phyloP scores from a whole-genome alignment of 2,888 invertebrate species.

The Mesorhabditis sp. region DNA sequence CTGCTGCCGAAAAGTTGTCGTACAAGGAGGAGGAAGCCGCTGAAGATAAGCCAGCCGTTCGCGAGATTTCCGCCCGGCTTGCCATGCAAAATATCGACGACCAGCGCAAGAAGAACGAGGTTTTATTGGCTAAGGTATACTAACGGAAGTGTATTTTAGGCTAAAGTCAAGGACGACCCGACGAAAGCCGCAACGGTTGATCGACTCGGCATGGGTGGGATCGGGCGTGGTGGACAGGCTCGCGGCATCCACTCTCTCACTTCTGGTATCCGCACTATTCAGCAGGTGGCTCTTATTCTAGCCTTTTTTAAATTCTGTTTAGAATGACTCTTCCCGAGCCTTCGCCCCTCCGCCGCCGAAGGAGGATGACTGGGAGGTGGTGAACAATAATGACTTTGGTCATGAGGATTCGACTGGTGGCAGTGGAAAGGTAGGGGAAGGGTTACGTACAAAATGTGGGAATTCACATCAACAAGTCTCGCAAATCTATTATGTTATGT shows the following conservation, averaged over 20 bases:
- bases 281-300: slow-evolving; percentile 23
- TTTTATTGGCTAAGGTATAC: slow-evolving; percentile 10
- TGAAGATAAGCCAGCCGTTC: slow-evolving; percentile 13
- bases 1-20: slow-evolving; percentile 27
- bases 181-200: slow-evolving; percentile 82
- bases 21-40: slow-evolving; percentile 25
- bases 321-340: slow-evolving; percentile 18
- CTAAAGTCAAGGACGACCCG: slow-evolving; percentile 67
- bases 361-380: slow-evolving; percentile 54
- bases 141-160: slow-evolving; percentile 19
- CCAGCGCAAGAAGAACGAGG: slow-evolving; percentile 56
- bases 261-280: slow-evolving; percentile 48
- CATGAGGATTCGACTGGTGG: not conserved
- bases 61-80: slow-evolving; percentile 62
- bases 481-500: too few relatives aligned
- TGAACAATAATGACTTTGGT: slow-evolving; percentile 28
- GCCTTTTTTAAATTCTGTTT: slow-evolving; percentile 10
- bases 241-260: slow-evolving; percentile 46
- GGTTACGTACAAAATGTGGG: too few relatives aligned
- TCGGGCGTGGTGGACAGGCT: slow-evolving; percentile 25
- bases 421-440: not conserved
- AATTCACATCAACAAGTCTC: too few relatives aligned
- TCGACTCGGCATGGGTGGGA: slow-evolving; percentile 82
- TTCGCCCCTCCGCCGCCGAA: slow-evolving; percentile 15
- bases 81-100: slow-evolving; percentile 75